phyloP scores from a whole-genome alignment of 2,888 invertebrate species.

The Melinopterus prodromus region DNA sequence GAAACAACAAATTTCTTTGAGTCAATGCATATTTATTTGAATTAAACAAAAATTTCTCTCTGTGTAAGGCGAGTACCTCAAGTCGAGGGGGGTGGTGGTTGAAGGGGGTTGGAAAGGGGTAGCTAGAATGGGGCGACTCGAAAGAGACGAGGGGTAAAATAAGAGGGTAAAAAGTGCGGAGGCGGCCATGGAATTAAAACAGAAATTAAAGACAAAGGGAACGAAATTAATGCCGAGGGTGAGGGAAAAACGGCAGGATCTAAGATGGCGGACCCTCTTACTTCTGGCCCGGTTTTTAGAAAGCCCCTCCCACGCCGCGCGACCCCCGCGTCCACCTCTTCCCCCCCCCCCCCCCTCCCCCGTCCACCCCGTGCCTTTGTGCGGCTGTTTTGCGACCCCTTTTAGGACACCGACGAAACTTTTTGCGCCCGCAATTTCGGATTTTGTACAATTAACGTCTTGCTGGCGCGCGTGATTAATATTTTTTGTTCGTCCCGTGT shows the following conservation, averaged over 20 bases:
- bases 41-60: no score
- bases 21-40: no score
- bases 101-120: not conserved
- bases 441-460: conserved; percentile 4
- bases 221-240: conserved; percentile 56
- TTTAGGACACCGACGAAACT: not conserved
- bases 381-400: not conserved
- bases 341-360: not conserved
- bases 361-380: not conserved
- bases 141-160: conserved; percentile 56
- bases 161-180: conserved; percentile 60
- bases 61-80: not conserved
- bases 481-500: not conserved
- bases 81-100: not conserved
- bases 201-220: conserved; percentile 61
- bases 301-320: conserved; percentile 12
- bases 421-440: not conserved
- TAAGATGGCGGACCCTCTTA: conserved; percentile 51
- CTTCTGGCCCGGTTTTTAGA: conserved; percentile 9
- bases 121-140: not conserved
- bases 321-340: conserved; percentile 7
- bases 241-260: conserved; percentile 50
- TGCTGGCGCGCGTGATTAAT: not conserved
- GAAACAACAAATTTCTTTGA: no score
- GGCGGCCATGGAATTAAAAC: conserved; percentile 61